These are phyloP conservation scores for Lycia hirtaria DNA, from an alignment of 2,888 invertebrate species.

Conservation along the genomic window DNA sequence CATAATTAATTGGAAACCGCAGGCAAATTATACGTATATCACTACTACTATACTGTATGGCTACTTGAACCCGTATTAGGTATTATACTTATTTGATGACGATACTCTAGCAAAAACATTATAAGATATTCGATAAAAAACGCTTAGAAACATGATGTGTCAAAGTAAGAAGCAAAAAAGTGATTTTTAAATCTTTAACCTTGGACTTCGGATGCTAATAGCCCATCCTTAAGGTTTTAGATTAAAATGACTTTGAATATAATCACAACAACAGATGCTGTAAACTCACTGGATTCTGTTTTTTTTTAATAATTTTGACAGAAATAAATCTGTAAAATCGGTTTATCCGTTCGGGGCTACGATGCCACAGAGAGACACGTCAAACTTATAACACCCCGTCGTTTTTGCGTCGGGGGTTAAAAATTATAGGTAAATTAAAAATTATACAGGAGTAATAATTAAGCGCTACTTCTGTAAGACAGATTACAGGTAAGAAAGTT, in stretches of 20 bases:
- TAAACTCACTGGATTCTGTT: background rate
- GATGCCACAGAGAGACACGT: no score
- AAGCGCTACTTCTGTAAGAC: no score
- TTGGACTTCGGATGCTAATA: conserved; percentile 21
- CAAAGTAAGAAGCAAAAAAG: conserved; percentile 22
- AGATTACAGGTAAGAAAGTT: no score
- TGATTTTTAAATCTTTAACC: conserved; percentile 22
- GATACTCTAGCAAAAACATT: conserved; percentile 2
- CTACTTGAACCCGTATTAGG: background rate
- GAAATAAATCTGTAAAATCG: no score
- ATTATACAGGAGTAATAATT: no score
- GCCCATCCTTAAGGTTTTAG: conserved; percentile 1
- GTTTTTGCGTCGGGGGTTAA: no score
- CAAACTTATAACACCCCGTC: no score
- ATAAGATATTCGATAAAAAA: conserved; percentile 17
- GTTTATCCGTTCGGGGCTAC: no score
- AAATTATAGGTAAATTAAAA: no score
- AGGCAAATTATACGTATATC: background rate
- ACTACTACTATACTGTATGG: background rate
- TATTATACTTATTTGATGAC: conserved; percentile 7
- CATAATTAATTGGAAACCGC: background rate
- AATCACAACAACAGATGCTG: conserved; percentile 14
- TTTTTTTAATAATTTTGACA: background rate
- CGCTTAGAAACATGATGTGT: conserved; percentile 15
- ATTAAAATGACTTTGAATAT: conserved; percentile 16